Conservation (phyloP, 2,888 invertebrate species). For the Chrysomela aeneicollis region DNA sequence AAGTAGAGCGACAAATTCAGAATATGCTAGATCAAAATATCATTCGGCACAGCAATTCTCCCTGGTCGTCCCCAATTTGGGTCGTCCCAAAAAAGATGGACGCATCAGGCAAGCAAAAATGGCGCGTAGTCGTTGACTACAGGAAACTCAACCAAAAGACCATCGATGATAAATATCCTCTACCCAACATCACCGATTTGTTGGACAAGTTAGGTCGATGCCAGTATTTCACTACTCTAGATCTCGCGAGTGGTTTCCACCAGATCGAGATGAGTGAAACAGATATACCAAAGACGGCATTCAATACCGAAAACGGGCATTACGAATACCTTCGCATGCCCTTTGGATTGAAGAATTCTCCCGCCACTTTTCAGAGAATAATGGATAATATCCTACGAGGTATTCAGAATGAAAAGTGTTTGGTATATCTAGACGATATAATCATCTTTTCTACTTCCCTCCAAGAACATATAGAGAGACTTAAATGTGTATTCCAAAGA, state of each 20-base stretch:
- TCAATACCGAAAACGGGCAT: constrained; percentile 26
- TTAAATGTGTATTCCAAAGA: constrained; percentile 22
- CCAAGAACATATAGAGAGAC: constrained; percentile 26
- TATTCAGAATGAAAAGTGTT: constrained; percentile 28
- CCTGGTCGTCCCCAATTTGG: constrained; percentile 28
- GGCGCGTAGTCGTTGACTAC: constrained; percentile 19
- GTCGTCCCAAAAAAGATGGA: constrained; percentile 33
- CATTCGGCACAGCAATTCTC: constrained; percentile 22
- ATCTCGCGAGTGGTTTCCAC: constrained; percentile 34
- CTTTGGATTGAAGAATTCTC: constrained; percentile 32
- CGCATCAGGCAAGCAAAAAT: constrained; percentile 29
- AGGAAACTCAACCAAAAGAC: constrained; percentile 23
- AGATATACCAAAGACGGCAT: constrained; percentile 29
- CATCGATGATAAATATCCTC: constrained; percentile 19
- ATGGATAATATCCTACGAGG: constrained; percentile 33
- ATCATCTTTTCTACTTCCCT: constrained; percentile 26
- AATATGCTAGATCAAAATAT: constrained; percentile 27
- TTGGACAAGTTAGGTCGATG: constrained; percentile 22
- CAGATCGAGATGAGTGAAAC: constrained; percentile 32
- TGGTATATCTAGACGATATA: constrained; percentile 29
- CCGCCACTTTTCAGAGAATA: constrained; percentile 30
- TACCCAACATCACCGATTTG: constrained; percentile 20
- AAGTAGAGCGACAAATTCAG: constrained; percentile 38
- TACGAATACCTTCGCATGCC: constrained; percentile 22
- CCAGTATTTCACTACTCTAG: constrained; percentile 21